These are phyloP conservation scores for Elaphurus davidianus DNA, from an alignment of 2,113 vertebrate species.

Conservation along the genomic window DNA sequence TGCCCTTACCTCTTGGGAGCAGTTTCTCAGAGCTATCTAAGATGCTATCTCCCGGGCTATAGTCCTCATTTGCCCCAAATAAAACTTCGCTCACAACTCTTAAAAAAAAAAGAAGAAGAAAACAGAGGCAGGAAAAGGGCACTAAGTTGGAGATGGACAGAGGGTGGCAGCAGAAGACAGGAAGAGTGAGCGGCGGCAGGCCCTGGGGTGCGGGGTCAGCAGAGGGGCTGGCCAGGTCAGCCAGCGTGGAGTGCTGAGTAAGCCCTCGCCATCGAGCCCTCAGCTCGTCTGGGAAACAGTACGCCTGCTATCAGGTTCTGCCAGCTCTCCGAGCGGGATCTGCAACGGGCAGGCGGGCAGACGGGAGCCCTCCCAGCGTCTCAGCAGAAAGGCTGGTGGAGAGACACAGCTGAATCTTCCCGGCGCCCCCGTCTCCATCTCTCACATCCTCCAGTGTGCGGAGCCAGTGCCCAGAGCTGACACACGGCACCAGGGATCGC, in stretches of 20 bases:
- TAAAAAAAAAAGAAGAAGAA: background rate
- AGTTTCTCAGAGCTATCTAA: background rate
- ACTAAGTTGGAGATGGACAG: background rate
- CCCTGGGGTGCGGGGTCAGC: accelerated
- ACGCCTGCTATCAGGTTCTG: slow-evolving; percentile 73
- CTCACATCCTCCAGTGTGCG: background rate
- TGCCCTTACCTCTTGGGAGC: background rate
- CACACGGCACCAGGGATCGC: accelerated
- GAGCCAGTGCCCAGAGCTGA: background rate
- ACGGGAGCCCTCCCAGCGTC: background rate
- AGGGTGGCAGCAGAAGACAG: background rate
- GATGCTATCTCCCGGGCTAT: background rate
- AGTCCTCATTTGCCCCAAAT: background rate
- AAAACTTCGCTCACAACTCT: background rate
- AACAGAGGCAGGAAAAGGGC: background rate
- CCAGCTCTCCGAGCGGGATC: slow-evolving; percentile 46
- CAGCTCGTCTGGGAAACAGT: slow-evolving; percentile 67
- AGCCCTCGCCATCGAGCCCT: slow-evolving; percentile 63
- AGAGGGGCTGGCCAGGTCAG: accelerated
- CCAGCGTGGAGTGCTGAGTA: slow-evolving; percentile 63
- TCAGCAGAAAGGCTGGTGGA: background rate
- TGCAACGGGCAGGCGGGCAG: background rate
- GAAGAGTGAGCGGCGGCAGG: too few species aligned
- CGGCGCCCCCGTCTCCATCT: background rate
- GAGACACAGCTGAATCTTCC: background rate